phyloP scores from a whole-genome alignment of 2,113 vertebrate genomes.

The Isurus oxyrinchus region DNA sequence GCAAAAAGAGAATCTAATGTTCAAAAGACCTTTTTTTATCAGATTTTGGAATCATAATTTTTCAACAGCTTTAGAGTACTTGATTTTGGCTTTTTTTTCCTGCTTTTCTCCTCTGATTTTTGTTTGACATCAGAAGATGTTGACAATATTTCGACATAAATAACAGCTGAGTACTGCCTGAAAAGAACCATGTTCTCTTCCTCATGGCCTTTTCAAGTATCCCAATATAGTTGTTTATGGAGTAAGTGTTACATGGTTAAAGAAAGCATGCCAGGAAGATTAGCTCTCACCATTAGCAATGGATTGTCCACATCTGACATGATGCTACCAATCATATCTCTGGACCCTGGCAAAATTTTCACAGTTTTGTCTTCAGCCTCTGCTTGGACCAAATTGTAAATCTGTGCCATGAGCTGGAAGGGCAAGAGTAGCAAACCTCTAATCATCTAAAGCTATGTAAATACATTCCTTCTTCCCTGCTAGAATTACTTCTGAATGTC shows the following conservation, averaged over 20 bases:
- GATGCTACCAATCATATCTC: background rate
- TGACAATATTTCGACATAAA: background rate
- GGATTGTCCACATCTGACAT: background rate
- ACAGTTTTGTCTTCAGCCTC: no score
- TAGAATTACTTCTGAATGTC: background rate
- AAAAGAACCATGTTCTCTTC: no score
- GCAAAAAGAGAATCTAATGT: background rate
- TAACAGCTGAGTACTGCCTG: background rate
- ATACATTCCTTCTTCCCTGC: background rate
- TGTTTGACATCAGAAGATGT: background rate
- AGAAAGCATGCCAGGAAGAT: background rate
- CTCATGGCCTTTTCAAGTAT: no score
- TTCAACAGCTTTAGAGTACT: background rate
- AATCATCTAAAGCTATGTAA: background rate
- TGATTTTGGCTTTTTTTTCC: background rate
- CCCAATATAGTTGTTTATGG: background rate
- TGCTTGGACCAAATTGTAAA: no score
- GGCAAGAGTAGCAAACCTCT: background rate
- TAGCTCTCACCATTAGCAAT: background rate
- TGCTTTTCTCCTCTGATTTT: background rate
- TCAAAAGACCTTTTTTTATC: background rate
- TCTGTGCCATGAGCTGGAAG: no score
- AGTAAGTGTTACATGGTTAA: background rate
- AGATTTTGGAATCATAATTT: background rate
- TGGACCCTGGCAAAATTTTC: background rate